phyloP scores from a whole-genome alignment of 2,888 invertebrate genomes.

The Blastobasis adustella region DNA sequence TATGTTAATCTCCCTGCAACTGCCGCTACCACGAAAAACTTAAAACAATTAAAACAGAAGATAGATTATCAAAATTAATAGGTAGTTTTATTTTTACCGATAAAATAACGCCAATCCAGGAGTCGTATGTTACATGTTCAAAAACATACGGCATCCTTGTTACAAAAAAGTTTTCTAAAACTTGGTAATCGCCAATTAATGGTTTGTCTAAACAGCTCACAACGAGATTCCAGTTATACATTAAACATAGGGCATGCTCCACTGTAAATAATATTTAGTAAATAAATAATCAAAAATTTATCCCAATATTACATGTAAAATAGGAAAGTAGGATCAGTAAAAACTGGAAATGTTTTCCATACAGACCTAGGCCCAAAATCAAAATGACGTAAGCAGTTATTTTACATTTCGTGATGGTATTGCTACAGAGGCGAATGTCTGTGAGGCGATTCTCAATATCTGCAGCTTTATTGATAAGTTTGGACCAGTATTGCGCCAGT shows the following conservation, averaged over 20 bases:
- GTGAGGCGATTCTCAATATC: constrained; percentile 26
- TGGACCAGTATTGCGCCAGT: constrained; percentile 31
- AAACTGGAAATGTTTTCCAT: not conserved
- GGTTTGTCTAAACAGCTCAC: constrained; percentile 22
- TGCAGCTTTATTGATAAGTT: constrained; percentile 21
- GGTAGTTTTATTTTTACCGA: constrained; percentile 14
- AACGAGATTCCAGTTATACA: constrained; percentile 21
- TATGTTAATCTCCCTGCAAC: too few species aligned
- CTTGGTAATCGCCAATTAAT: not conserved
- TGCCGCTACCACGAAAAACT: too few species aligned
- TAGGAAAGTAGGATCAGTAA: too few species aligned
- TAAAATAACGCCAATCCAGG: constrained; percentile 12
- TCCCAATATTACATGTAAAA: not conserved
- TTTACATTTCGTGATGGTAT: constrained; percentile 15
- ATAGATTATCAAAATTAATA: too few species aligned
- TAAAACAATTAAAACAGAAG: too few species aligned
- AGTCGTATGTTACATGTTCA: constrained; percentile 13
- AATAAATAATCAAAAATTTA: not conserved
- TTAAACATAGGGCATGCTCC: constrained; percentile 26
- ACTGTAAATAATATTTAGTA: constrained; percentile 23
- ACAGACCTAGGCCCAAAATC: constrained; percentile 27
- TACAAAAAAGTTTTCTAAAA: constrained; percentile 18
- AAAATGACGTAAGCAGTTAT: constrained; percentile 20
- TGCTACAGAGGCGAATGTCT: constrained; percentile 17
- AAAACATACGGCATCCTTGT: constrained; percentile 20